Percentiles rank a stretch among this genome's conserved stretches.
phyloP scores from a whole-genome alignment of 1,140 invertebrate genomes.

The Theocolax elegans region DNA sequence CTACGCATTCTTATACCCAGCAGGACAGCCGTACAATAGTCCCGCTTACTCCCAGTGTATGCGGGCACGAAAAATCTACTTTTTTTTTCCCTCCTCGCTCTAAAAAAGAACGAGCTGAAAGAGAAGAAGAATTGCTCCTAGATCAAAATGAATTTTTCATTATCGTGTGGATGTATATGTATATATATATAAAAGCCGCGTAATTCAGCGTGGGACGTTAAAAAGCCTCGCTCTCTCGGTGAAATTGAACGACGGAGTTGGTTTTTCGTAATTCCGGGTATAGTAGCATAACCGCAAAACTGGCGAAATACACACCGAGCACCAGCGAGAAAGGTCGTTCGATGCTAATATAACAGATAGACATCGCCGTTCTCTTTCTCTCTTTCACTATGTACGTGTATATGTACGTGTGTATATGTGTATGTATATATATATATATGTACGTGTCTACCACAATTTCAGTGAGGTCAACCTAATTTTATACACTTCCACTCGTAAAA shows the following conservation, averaged over 20 bases:
- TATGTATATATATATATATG: too few species aligned
- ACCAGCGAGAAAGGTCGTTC: slow-evolving; percentile 30
- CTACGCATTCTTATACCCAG: slow-evolving; percentile 30
- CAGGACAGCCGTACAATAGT: slow-evolving; percentile 8
- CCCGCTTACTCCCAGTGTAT: slow-evolving; percentile 9
- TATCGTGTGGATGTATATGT: not conserved
- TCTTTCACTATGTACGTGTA: not conserved
- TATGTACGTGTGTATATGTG: too few species aligned
- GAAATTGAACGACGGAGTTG: slow-evolving; percentile 17
- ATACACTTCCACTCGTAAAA: too few species aligned
- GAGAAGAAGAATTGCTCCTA: not conserved
- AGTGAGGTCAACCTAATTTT: too few species aligned
- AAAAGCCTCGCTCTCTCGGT: slow-evolving; percentile 31
- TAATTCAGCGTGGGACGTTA: not conserved
- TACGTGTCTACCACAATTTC: too few species aligned
- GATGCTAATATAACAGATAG: slow-evolving; percentile 16
- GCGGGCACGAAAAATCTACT: slow-evolving; percentile 23
- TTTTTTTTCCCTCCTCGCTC: not conserved
- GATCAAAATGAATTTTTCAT: slow-evolving; percentile 1
- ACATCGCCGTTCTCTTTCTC: not conserved
- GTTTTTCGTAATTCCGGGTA: slow-evolving; percentile 22
- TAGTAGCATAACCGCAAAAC: slow-evolving; percentile 21
- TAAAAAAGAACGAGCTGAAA: too few species aligned
- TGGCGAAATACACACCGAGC: slow-evolving; percentile 12
- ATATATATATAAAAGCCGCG: not conserved